These are phyloP conservation scores for Spondyliosoma cantharus DNA, from an alignment of 2,797 vertebrate species.

Conservation along the genomic window DNA sequence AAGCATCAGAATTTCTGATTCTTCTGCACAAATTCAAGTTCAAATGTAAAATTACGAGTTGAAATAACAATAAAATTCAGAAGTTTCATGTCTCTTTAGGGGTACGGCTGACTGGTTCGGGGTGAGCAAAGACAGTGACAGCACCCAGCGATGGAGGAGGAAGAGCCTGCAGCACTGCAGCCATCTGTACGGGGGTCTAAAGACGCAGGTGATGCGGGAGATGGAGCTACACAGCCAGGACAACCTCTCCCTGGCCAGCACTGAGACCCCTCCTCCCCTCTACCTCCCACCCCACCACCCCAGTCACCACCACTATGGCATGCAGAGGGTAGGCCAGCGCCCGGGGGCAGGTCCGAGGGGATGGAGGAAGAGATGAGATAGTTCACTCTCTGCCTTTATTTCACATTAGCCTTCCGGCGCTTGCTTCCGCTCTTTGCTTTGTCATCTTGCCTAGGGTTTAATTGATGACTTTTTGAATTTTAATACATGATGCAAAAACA, in stretches of 20 bases:
- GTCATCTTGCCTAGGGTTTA: constrained; percentile 21
- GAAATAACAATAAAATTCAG: background rate
- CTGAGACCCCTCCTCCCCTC: constrained; percentile 95
- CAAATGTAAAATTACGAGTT: background rate
- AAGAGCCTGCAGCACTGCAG: constrained; percentile 97
- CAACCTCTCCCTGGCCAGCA: constrained; percentile 94
- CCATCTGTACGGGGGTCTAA: constrained; percentile 95
- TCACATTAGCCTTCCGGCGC: background rate
- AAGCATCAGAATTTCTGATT: too few species aligned
- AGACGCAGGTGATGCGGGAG: constrained; percentile 94
- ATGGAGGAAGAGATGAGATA: background rate
- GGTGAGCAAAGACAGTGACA: constrained; percentile 93
- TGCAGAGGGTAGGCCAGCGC: constrained; percentile 90
- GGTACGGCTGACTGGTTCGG: constrained; percentile 99
- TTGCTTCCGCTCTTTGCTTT: constrained; percentile 46
- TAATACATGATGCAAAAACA: background rate
- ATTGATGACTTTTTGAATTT: constrained; percentile 20
- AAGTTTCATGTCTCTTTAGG: constrained; percentile 77
- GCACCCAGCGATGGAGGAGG: constrained; percentile 95
- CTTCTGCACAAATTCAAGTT: background rate
- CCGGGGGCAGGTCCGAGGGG: background rate
- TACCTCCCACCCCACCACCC: constrained; percentile 91
- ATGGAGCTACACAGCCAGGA: constrained; percentile 97
- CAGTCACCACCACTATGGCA: constrained; percentile 89
- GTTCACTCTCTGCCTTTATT: background rate